Conservation (phyloP, 2,797 vertebrate species). For the Dallia pectoralis region DNA sequence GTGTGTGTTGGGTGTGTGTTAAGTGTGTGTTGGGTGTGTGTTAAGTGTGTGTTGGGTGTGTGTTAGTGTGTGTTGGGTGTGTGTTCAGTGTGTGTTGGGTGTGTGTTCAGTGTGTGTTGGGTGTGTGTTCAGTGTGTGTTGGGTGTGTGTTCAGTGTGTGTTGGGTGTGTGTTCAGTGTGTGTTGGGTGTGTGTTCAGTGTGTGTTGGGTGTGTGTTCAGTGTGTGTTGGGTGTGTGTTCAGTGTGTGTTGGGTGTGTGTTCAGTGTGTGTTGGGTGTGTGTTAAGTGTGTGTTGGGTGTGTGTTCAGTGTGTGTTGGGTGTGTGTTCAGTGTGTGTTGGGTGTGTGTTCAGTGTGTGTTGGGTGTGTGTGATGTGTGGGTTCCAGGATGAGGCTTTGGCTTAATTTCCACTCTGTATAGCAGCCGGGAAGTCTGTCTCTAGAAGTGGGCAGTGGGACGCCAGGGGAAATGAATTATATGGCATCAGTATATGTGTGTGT, state of each 20-base stretch:
- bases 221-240: constrained; percentile 17
- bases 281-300: constrained; percentile 41
- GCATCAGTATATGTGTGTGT: constrained; percentile 33
- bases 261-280: constrained; percentile 30
- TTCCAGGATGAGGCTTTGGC: constrained; percentile 46
- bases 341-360: constrained; percentile 36
- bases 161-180: constrained; percentile 47
- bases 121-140: not conserved
- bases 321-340: constrained; percentile 34
- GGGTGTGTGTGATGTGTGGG: constrained; percentile 37
- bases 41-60: not conserved
- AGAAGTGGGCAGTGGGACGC: constrained; percentile 65
- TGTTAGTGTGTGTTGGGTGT: too few relatives aligned
- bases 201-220: too few relatives aligned
- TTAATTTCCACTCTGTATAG: constrained; percentile 60
- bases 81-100: constrained; percentile 36
- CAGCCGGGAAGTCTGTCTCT: constrained; percentile 51
- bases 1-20: not conserved
- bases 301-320: constrained; percentile 26
- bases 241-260: constrained; percentile 35
- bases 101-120: constrained; percentile 19
- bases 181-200: not conserved
- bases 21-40: constrained; percentile 42
- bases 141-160: not conserved
- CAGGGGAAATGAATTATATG: constrained; percentile 63